Evolutionary conservation across 2,888 invertebrate genomes (phyloP).

Genomic region (Lissonota sp.): DNA sequence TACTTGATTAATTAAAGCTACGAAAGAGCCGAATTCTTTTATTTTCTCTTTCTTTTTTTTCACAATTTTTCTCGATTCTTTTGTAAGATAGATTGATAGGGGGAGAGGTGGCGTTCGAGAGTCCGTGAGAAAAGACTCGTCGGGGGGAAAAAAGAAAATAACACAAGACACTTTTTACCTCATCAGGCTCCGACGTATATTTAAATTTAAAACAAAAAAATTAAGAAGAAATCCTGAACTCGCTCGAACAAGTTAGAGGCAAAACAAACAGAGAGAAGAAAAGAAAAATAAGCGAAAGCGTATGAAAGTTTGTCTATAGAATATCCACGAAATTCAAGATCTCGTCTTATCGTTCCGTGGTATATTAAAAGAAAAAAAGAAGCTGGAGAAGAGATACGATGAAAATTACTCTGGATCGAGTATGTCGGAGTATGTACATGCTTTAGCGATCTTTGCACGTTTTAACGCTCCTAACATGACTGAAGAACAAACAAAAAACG

Average conservation of each 20-base stretch:
- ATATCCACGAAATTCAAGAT: slow-evolving; percentile 49
- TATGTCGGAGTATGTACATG: slow-evolving; percentile 69
- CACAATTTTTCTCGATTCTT: slow-evolving; percentile 59
- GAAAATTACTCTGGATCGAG: slow-evolving; percentile 52
- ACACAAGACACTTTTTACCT: slow-evolving; percentile 51
- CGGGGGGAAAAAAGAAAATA: slow-evolving; percentile 33
- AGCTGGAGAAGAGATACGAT: slow-evolving; percentile 34
- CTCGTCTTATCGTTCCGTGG: slow-evolving; percentile 35
- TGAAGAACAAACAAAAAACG: slow-evolving; percentile 47
- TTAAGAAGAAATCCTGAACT: slow-evolving; percentile 47
- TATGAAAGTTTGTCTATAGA: slow-evolving; percentile 67
- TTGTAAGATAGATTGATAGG: slow-evolving; percentile 60
- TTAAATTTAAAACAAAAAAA: slow-evolving; percentile 9
- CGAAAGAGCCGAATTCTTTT: slow-evolving; percentile 31
- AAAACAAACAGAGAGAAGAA: slow-evolving; percentile 52
- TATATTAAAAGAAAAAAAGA: slow-evolving; percentile 44
- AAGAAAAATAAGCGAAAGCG: slow-evolving; percentile 47
- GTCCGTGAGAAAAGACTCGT: slow-evolving; percentile 64
- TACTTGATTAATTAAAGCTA: too few species aligned
- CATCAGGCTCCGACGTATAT: slow-evolving; percentile 47
- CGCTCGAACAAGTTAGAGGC: slow-evolving; percentile 11
- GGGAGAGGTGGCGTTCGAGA: slow-evolving; percentile 62
- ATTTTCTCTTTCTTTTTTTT: slow-evolving; percentile 50
- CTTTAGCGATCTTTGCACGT: slow-evolving; percentile 73
- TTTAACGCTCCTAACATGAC: slow-evolving; percentile 72